Evolutionary conservation across 2,113 vertebrate species (phyloP), one percentile per base, ranked within the genome.

Genomic region (rat (Rattus norvegicus)): DNA sequence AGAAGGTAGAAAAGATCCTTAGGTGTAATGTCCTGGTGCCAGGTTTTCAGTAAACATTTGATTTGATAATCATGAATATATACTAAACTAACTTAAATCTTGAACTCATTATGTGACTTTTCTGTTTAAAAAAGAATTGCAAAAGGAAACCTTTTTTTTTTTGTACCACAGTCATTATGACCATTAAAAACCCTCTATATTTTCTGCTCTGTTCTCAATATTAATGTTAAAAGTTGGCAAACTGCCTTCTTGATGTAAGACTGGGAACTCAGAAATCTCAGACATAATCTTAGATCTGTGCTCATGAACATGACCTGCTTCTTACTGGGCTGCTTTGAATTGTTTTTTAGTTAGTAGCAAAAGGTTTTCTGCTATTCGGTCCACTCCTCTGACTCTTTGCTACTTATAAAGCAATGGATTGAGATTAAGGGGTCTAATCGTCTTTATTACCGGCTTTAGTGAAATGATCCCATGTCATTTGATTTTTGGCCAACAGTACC

Each of bases 251-350:
- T 91, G 59, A 20, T 72, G 47, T 93, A 69, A 59, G 43, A 69
- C 36, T 90, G 80, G 61, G 28, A 92, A 87, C 72, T 95, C 72
- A n/a, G 36, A 96, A 89, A 36, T 92, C 76, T 95, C 88, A 30
- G 39, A 96, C 91, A 22, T 90, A 69, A 93, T 92, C 47, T 76
- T 91, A n/a, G 61, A 24, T 94, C 83, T 97, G 69, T 94, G 33
- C 91, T 84, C 13, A 17, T 70, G 76, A 86, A 87, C 67, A 59
- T 91, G 36, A 77, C 63, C 76, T 93, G 52, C 61, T 43, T 92
- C 36, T 54, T 30, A 39, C 24, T 89, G 72, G 13, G 43, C 87
- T 91, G 33, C 43, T 47, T 88, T 95, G 63, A 61, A 39, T 83
- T 13, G 0, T 67, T 73, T 87, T 90, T 30, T 75, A 28, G 84